Percentiles rank a stretch among this genome's conserved stretches.
phyloP scores from a whole-genome alignment of 2,797 vertebrate species.

The Gouania willdenowi region DNA sequence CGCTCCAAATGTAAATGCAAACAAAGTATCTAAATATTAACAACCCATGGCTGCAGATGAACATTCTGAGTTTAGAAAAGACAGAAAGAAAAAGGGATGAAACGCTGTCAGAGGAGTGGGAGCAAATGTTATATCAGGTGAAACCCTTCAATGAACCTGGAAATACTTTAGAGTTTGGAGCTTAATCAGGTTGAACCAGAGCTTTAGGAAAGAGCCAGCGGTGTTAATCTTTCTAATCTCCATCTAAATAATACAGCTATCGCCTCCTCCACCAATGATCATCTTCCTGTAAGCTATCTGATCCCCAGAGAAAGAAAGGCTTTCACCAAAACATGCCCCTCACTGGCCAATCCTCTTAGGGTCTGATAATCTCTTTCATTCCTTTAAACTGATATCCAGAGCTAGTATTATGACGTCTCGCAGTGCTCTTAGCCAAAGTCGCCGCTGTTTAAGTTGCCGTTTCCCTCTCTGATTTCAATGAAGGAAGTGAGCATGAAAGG shows the following conservation, averaged over 20 bases:
- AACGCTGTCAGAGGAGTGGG: constrained; percentile 26
- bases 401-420: constrained; percentile 27
- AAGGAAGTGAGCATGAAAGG: no score
- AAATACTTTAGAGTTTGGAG: constrained; percentile 19
- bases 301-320: constrained; percentile 31
- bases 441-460: no score
- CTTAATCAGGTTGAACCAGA: constrained; percentile 21
- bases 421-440: constrained; percentile 11
- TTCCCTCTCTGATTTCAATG: no score
- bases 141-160: constrained; percentile 13
- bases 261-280: constrained; percentile 31
- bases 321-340: constrained; percentile 35
- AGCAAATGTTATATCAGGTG: constrained; percentile 16
- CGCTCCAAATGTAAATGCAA: no score
- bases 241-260: constrained; percentile 33
- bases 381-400: constrained; percentile 33
- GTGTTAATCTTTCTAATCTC: constrained; percentile 57
- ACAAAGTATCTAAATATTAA: no score
- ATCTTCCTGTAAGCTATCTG: constrained; percentile 18
- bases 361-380: constrained; percentile 58
- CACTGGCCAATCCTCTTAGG: constrained; percentile 67
- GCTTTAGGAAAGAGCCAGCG: constrained; percentile 9
- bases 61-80: constrained; percentile 5
- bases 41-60: constrained; percentile 38
- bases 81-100: not conserved